A percentile compares a stretch with the other conserved stretches of the same genome.
Conservation (phyloP, 1,140 invertebrate genomes). For the Drosophila kurseongensis region DNA sequence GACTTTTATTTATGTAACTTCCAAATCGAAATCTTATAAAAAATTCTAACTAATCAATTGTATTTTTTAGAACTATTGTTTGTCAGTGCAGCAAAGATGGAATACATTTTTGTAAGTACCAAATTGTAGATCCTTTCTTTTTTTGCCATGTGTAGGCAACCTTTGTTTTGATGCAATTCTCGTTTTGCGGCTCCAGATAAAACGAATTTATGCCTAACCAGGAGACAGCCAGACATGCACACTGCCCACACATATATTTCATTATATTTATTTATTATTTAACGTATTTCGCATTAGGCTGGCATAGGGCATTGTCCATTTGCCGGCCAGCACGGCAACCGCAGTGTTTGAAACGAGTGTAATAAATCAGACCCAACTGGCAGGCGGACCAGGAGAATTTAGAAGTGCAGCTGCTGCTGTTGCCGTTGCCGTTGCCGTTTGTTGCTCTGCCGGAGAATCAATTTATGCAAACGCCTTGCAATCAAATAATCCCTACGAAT, state of each 20-base stretch:
- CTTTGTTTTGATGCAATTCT: conserved; percentile 42
- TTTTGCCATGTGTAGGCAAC: conserved; percentile 14
- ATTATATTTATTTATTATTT: conserved; percentile 79
- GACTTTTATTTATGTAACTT: too few species aligned
- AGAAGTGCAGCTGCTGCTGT: conserved; percentile 30
- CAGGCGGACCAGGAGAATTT: conserved; percentile 32
- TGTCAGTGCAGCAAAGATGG: not conserved
- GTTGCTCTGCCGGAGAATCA: conserved; percentile 53
- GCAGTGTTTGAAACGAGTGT: conserved; percentile 68
- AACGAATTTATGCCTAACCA: conserved; percentile 70
- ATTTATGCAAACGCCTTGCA: conserved; percentile 71
- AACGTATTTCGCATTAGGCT: conserved; percentile 64
- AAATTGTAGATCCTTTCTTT: not conserved
- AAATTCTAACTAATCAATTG: not conserved
- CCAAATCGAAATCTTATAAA: too few species aligned
- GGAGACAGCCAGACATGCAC: conserved; percentile 42
- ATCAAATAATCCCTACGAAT: conserved; percentile 54
- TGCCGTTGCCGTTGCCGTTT: conserved; percentile 8
- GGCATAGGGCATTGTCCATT: conserved; percentile 24
- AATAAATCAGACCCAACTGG: conserved; percentile 68
- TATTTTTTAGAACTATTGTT: not conserved
- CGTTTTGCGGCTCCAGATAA: conserved; percentile 59
- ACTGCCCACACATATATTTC: conserved; percentile 55
- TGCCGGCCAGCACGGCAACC: conserved; percentile 39
- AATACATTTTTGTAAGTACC: not conserved